Evolutionary conservation across 2,113 vertebrate species (phyloP).

Genomic region (Actenoides lindsayi): DNA sequence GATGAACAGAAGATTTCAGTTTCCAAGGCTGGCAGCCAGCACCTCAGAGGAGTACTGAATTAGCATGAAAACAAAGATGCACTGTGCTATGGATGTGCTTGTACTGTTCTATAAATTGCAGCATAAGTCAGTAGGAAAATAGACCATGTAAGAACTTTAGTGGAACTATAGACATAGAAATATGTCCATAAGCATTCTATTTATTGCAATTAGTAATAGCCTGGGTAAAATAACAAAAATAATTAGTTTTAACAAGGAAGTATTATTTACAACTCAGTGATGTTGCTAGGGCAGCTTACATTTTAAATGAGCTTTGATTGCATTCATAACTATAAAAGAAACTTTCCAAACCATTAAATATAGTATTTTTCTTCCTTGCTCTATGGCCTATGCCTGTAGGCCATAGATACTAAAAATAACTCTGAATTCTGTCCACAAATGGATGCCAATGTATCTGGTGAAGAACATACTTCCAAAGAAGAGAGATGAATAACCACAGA

Average conservation of each 20-base stretch:
- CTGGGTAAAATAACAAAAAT: background rate
- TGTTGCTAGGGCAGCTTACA: background rate
- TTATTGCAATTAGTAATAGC: background rate
- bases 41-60: background rate
- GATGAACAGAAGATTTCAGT: background rate
- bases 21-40: conserved; percentile 4
- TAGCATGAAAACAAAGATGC: background rate
- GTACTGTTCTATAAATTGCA: background rate
- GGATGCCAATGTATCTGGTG: background rate
- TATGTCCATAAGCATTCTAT: background rate
- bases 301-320: background rate
- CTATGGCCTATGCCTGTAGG: background rate
- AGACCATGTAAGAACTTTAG: background rate
- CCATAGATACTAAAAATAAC: background rate
- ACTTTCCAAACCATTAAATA: background rate
- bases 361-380: background rate
- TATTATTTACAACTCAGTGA: background rate
- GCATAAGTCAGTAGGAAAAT: background rate
- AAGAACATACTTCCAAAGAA: background rate
- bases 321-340: background rate
- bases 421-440: background rate
- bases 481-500: background rate
- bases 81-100: background rate
- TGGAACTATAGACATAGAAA: background rate
- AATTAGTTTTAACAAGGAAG: background rate